Evolutionary conservation across 1,140 invertebrate species (phyloP), one percentile per base, ranked within the genome.

Genomic region (Thrips palmi): DNA sequence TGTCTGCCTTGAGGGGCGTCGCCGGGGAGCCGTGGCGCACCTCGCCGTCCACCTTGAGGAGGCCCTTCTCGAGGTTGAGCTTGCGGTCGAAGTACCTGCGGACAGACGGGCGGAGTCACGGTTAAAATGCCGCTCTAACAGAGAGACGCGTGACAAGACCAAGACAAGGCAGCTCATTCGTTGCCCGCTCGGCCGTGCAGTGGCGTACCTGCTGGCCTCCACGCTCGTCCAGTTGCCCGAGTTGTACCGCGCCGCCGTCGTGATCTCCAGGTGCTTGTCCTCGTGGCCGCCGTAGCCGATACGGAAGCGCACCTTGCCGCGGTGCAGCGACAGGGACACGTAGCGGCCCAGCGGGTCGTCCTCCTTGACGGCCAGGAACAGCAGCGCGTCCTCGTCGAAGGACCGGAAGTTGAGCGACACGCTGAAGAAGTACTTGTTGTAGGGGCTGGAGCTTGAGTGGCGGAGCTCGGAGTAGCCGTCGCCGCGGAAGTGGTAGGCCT

Each of bases 381-480:
- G 62, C 4, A 91, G 54, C 2, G 85, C 81, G 58, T 92, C 75
- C 52, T 88, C 78, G 58, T 92, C 87, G 46, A 77, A 77, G 0
- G 84, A 89, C 41, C 72, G 70, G 54, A 94, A 88, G 42, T 70
- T 74, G 30, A 94, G 66, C 11, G 73, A 70, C 1, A 93, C 65
- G 25, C 71, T 74, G 53, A 86, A 85, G 10, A 71, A 64, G 46
- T 74, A 70, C 49, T 71, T 69, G 46, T 75, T 70, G 49, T 81
- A 74, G 1, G 67, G 67, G 39, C 65, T 64, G 11, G 64, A 67
- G 10, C 63, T 64, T 20, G 64, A 67, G 47, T 70, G 60, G 34
- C 60, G 64, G 38, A 78, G 59, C 25, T 77, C 68, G 2, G 77
- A 71, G 53, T 87, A 89, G 1, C 84, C 83, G 29, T 71, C 62